Conservation (phyloP, 1,140 invertebrate species). For the Zeugodacus cucurbitae region DNA sequence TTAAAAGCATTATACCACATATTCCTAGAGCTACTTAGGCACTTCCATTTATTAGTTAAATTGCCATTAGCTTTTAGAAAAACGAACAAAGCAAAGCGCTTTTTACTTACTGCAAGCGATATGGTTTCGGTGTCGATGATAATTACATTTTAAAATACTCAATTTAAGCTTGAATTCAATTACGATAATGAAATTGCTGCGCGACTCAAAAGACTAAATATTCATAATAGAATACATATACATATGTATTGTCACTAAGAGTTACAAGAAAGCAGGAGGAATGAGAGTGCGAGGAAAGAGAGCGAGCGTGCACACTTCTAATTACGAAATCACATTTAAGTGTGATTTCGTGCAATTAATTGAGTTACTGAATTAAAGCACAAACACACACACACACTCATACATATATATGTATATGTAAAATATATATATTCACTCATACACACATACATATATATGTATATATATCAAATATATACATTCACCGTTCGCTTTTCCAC, state of each 20-base stretch:
- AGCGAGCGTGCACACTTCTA: not conserved
- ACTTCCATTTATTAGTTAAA: too few species aligned
- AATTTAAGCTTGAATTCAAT: not conserved
- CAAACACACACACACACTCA: not conserved
- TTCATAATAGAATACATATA: not conserved
- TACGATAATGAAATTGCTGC: not conserved
- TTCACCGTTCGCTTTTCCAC: not conserved
- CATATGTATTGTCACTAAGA: not conserved
- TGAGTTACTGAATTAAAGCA: not conserved
- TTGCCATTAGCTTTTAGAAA: too few species aligned
- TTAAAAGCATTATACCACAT: too few species aligned
- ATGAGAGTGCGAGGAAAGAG: too few species aligned
- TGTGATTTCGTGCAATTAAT: not conserved
- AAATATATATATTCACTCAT: too few species aligned
- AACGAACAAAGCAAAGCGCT: too few species aligned
- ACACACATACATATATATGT: too few species aligned
- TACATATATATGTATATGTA: too few species aligned
- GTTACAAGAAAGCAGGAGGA: not conserved
- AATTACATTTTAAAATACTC: not conserved
- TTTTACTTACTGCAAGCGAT: too few species aligned
- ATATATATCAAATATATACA: too few species aligned
- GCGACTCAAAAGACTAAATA: not conserved
- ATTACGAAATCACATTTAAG: not conserved
- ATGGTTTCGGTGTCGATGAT: too few species aligned
- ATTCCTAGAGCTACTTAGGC: too few species aligned